These are phyloP conservation scores for Chaenogobius annularis DNA, from an alignment of 2,113 vertebrate species.

Conservation along the genomic window DNA sequence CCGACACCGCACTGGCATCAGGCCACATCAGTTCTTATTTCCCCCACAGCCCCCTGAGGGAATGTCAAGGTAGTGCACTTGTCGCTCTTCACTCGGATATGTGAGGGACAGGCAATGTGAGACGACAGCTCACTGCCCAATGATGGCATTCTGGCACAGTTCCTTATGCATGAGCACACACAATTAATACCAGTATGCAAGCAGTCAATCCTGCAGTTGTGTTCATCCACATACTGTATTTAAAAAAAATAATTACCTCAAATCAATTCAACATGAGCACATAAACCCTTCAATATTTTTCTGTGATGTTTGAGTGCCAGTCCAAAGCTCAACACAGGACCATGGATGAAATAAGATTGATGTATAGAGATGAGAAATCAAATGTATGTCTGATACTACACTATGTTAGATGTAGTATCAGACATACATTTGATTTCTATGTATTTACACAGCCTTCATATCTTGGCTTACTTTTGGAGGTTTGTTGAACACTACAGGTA, in stretches of 20 bases:
- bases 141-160: neutral
- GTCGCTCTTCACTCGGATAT: slow-evolving; percentile 34
- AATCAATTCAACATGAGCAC: too few relatives aligned
- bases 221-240: neutral
- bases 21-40: slow-evolving; percentile 28
- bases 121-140: slow-evolving; percentile 7
- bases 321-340: neutral
- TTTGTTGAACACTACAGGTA: neutral
- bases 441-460: neutral
- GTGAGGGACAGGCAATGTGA: slow-evolving; percentile 36
- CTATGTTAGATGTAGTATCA: too few relatives aligned
- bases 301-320: too few relatives aligned
- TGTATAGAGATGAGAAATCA: too few relatives aligned
- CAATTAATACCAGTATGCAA: neutral
- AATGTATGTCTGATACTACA: too few relatives aligned
- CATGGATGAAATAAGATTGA: too few relatives aligned
- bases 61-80: slow-evolving; percentile 29
- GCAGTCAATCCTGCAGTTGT: neutral
- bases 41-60: slow-evolving; percentile 15
- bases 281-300: too few relatives aligned
- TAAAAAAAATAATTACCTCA: too few relatives aligned
- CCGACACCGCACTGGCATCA: slow-evolving; percentile 9
- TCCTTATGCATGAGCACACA: neutral
- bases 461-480: neutral
- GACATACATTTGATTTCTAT: too few relatives aligned